Evolutionary conservation across 2,888 invertebrate genomes (phyloP).

Genomic region (Apamea anceps): DNA sequence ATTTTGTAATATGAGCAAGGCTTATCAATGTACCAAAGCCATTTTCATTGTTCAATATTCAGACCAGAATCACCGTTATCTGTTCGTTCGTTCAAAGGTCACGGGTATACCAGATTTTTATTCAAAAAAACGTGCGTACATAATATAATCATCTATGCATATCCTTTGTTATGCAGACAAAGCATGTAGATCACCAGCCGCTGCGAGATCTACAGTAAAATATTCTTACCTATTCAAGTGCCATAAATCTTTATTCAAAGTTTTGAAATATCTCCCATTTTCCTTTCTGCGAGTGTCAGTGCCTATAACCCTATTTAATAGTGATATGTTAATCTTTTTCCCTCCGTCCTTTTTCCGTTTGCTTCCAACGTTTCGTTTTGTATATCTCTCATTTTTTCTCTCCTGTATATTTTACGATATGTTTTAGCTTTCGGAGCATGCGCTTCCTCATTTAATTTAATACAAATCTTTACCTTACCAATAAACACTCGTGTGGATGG

Average conservation of each 20-base stretch:
- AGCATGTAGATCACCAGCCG: slow-evolving; percentile 34
- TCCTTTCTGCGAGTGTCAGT: slow-evolving; percentile 40
- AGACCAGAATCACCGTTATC: slow-evolving; percentile 17
- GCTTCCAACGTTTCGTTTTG: slow-evolving; percentile 25
- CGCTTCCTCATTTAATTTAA: slow-evolving; percentile 37
- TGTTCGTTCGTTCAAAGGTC: slow-evolving; percentile 31
- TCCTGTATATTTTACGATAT: slow-evolving; percentile 17
- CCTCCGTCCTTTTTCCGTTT: neutral
- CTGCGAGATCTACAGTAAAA: slow-evolving; percentile 28
- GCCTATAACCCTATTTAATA: slow-evolving; percentile 34
- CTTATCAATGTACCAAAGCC: slow-evolving; percentile 2
- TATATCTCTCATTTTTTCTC: slow-evolving; percentile 12
- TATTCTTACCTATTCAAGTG: slow-evolving; percentile 31
- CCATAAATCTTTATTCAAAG: slow-evolving; percentile 45
- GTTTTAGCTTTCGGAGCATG: slow-evolving; percentile 16
- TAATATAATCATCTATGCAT: slow-evolving; percentile 30
- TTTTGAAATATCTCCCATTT: slow-evolving; percentile 42
- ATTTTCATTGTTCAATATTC: slow-evolving; percentile 36
- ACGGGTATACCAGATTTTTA: slow-evolving; percentile 37
- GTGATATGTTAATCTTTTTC: slow-evolving; percentile 46
- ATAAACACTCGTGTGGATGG: slow-evolving; percentile 24
- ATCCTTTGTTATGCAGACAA: slow-evolving; percentile 47
- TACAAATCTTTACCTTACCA: slow-evolving; percentile 38
- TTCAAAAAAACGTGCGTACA: slow-evolving; percentile 19
- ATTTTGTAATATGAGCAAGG: neutral